Evolutionary conservation across 2,113 vertebrate species (phyloP).

Genomic region (Tragelaphus buxtoni): DNA sequence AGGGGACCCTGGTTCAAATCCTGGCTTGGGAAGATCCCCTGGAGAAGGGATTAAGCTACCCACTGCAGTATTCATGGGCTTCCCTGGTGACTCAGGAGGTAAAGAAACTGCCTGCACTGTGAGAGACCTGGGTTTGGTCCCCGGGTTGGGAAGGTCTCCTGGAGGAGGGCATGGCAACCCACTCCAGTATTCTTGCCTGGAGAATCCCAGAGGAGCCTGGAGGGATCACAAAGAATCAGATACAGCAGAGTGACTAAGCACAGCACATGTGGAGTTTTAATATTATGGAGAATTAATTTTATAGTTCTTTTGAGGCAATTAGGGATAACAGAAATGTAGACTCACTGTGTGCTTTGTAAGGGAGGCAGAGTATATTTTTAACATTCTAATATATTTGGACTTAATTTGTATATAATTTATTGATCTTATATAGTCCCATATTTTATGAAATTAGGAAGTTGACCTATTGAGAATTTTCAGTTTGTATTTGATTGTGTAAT

Average conservation of each 20-base stretch:
- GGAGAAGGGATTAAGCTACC: not conserved
- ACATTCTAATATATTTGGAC: not conserved
- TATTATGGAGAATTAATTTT: not conserved
- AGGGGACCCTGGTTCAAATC: not conserved
- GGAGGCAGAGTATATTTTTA: not conserved
- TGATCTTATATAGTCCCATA: not conserved
- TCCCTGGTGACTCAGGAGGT: fast-evolving
- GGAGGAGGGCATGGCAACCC: not conserved
- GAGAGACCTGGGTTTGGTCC: not conserved
- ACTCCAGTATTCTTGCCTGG: not conserved
- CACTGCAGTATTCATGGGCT: not conserved
- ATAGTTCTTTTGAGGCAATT: not conserved
- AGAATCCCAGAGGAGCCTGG: not conserved
- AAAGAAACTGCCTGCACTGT: not conserved
- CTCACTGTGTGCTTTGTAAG: not conserved
- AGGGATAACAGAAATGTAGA: not conserved
- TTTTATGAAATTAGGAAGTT: not conserved
- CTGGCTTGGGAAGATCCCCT: not conserved
- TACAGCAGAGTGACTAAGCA: not conserved
- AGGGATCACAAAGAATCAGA: not conserved
- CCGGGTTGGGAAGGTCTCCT: not conserved
- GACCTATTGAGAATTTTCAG: not conserved
- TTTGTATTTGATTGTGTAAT: not conserved
- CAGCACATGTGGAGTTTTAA: not conserved
- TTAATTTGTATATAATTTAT: not conserved